Percentiles rank a stretch among this genome's conserved stretches.
phyloP scores from a whole-genome alignment of 2,113 vertebrate species.

The Tympanuchus pallidicinctus region DNA sequence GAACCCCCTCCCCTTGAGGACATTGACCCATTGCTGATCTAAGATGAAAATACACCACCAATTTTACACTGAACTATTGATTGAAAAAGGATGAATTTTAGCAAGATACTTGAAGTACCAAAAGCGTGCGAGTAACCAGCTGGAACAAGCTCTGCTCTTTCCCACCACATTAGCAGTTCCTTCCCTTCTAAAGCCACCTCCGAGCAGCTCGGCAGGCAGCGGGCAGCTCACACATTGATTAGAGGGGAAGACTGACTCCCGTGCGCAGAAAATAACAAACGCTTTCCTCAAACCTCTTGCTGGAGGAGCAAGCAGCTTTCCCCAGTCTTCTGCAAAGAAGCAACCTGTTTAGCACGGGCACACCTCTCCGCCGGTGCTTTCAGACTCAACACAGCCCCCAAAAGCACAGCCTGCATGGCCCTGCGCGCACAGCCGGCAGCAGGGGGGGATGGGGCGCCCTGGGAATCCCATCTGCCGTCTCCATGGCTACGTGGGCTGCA shows the following conservation, averaged over 20 bases:
- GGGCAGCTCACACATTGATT: neutral
- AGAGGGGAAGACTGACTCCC: neutral
- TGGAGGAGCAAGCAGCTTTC: neutral
- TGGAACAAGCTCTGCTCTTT: neutral
- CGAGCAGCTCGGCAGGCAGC: neutral
- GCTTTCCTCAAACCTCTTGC: neutral
- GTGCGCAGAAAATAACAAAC: neutral
- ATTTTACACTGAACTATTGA: conserved; percentile 13
- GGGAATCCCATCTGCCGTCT: neutral
- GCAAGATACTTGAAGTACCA: neutral
- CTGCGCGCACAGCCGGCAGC: neutral
- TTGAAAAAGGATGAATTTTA: neutral
- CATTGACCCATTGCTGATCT: neutral
- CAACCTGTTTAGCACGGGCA: too few relatives aligned
- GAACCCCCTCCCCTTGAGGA: neutral
- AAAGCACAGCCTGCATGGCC: neutral
- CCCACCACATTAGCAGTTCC: neutral
- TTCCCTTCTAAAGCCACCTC: neutral
- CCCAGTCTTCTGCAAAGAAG: neutral
- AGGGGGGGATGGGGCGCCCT: neutral
- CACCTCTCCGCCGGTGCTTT: rapidly evolving
- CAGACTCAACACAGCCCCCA: neutral
- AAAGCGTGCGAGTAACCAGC: neutral
- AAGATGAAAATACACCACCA: neutral
- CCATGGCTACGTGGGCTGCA: conserved; percentile 6